Evolutionary conservation across 1,140 invertebrate genomes (phyloP), one percentile per base, ranked within the genome.

Genomic region (Bombus superbus): DNA sequence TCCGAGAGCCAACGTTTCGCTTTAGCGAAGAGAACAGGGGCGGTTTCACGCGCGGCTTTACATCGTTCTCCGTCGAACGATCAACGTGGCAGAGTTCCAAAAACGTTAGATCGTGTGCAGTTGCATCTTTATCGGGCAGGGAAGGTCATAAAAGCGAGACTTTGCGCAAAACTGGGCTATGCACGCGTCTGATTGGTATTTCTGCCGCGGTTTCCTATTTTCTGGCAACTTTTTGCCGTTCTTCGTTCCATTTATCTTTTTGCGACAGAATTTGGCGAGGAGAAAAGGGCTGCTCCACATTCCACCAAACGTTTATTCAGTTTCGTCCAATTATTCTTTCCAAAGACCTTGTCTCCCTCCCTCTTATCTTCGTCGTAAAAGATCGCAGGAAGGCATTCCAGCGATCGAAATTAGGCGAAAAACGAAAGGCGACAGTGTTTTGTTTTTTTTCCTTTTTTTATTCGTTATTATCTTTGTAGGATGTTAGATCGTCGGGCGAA

Each of bases 31-130:
- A 71, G 9, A 71, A n/a, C 28, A 72, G 15, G 35, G 64, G 11
- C 25, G 44, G 25, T 35, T 53, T 69, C 64, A 38, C 35, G 35
- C 13, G 78, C 53, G 78, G 69, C 78, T 64, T 80, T 80, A 53
- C 42, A 4, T 0, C 25, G 13, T 5, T 66, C 38, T 35, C 77
- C 42, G 22, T 47, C 62, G 44, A 32, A 44, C 11, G 64, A 80
- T 69, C 64, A 22, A 69, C 40, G 44, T 69, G 78, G 78, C 78
- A 80, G 11, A 11, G 35, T 32, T 80, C 78, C 78, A 80, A 71
- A 78, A 69, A 80, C 28, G 64, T 80, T 40, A 10, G 44, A 69
- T 38, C 53, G 64, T 80, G 42, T 69, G 44, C 75, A 64, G 38
- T 78, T 64, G 75, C 78, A 69, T 80, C 64, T 80, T 80, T 69